Evolutionary conservation across 2,113 vertebrate genomes (phyloP).

Genomic region (Dromaius novaehollandiae): DNA sequence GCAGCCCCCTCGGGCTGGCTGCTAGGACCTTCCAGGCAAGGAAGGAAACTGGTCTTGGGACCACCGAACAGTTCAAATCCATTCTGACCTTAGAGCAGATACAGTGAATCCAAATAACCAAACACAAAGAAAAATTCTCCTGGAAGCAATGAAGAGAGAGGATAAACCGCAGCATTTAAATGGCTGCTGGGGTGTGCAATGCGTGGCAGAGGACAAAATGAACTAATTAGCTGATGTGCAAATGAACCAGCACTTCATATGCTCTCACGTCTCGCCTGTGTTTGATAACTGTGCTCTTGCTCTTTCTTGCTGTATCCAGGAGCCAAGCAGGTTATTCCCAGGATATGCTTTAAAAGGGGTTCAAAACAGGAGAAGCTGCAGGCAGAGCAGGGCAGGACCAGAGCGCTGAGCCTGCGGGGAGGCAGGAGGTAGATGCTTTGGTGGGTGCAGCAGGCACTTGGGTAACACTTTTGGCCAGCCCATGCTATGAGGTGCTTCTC

Average conservation of each 20-base stretch:
- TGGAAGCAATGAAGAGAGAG: neutral
- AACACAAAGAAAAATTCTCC: neutral
- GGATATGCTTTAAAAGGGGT: neutral
- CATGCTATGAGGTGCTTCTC: neutral
- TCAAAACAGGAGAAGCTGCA: neutral
- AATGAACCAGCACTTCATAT: neutral
- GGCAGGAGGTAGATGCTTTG: neutral
- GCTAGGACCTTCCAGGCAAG: neutral
- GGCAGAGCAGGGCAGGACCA: neutral
- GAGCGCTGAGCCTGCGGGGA: neutral
- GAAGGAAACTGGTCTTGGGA: neutral
- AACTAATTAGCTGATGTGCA: neutral
- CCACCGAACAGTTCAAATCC: neutral
- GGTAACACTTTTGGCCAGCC: rapidly evolving
- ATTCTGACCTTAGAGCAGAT: neutral
- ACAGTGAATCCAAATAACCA: neutral
- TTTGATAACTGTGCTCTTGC: neutral
- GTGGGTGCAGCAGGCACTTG: neutral
- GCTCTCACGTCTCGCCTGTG: neutral
- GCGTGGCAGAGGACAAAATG: neutral
- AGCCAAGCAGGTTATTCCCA: neutral
- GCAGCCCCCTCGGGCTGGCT: neutral
- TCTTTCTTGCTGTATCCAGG: neutral
- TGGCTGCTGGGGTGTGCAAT: neutral
- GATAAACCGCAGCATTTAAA: neutral